Evolutionary conservation across 2,797 vertebrate genomes (phyloP).

Genomic region (Vireo griseus): DNA sequence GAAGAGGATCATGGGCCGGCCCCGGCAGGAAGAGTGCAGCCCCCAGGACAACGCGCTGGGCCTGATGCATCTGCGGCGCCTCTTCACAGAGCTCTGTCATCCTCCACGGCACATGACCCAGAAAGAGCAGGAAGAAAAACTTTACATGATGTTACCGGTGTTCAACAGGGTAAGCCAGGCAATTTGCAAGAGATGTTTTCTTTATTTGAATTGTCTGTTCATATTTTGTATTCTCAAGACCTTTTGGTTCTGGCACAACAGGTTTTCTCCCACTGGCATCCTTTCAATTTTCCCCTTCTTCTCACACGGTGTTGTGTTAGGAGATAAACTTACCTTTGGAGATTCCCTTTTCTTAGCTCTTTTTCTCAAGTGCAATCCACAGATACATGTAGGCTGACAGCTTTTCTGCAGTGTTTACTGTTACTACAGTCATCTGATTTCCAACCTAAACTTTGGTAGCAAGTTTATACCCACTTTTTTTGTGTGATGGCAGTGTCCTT

Average conservation of each 20-base stretch:
- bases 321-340: background rate
- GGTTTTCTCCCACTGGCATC: background rate
- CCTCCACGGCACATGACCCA: conserved; percentile 98
- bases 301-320: background rate
- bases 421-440: background rate
- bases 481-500: background rate
- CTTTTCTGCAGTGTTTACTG: background rate
- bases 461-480: background rate
- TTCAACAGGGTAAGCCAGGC: conserved; percentile 89
- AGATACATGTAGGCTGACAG: background rate
- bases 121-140: conserved; percentile 98
- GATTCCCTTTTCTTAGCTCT: background rate
- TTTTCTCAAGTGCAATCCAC: background rate
- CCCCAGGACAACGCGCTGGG: conserved; percentile 96
- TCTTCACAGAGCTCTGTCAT: conserved; percentile 96
- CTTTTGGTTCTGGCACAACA: background rate
- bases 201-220: background rate
- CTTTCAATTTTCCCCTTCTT: background rate
- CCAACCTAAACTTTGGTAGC: background rate
- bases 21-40: conserved; percentile 96
- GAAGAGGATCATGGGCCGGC: conserved; percentile 98
- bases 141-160: conserved; percentile 99
- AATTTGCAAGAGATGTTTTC: background rate
- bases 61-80: conserved; percentile 95
- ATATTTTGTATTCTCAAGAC: background rate